Evolutionary conservation across 2,888 invertebrate species (phyloP), one percentile per base, ranked within the genome.

Genomic region (Sinhomidia bicolor): DNA sequence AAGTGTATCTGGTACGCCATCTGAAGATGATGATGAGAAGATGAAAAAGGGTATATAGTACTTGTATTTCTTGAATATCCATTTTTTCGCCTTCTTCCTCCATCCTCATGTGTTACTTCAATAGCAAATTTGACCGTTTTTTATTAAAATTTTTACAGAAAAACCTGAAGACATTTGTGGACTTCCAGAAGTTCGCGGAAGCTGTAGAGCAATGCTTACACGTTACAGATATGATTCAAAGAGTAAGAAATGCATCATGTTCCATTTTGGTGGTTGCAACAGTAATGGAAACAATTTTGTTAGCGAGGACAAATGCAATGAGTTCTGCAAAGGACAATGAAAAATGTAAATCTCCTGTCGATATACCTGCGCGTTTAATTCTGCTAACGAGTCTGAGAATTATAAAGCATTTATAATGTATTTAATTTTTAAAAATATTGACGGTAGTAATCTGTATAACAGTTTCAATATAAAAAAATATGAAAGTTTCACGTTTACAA

Each of bases 181-280:
- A 20, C 88, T 92, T 9, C 91, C 91, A 9, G 88, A 90, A 60
- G 90, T 89, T 1, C 88, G 92, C 44, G 92, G 92, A 41, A 82
- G 91, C 78, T 92, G 92, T 68, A 82, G 92, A 76, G 92, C 92
- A 12, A 92, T 93, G 88, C 91, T 94, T 36, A 93, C 93, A 10
- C 93, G 94, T 79, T 94, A 93, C 93, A 92, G 94, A 84, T 95
- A 95, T 92, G 94, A 95, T 93, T 93, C 94, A 0, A 92, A 93
- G 76, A 93, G 93, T 57, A 94, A 94, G 88, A 93, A 94, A 82
- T 95, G 95, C 88, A 92, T 93, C 6, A 94, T 94, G 91, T 95
- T 95, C 92, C 94, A 94, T 90, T 95, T 94, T 90, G 95, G 95
- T 3, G 95, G 95, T 82, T 95, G 95, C 91, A 94, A 94, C 92